Percentiles rank a stretch among this genome's conserved stretches.
These are phyloP conservation scores for Hyles lineata DNA, from an alignment of 2,888 invertebrate species.

Conservation along the genomic window DNA sequence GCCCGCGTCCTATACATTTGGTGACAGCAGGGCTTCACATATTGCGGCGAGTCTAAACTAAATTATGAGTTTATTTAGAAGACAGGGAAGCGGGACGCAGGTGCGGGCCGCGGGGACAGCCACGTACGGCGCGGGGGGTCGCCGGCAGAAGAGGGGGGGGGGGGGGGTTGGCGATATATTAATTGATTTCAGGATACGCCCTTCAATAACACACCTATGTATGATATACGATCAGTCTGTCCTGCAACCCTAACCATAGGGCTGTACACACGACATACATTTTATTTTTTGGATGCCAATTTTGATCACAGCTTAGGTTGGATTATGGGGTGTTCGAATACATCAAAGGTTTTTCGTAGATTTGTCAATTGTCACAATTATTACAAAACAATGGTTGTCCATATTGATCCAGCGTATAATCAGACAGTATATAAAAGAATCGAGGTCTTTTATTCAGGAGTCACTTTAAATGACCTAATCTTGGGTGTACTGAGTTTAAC, in stretches of 20 bases:
- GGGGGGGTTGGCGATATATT: background rate
- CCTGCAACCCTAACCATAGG: background rate
- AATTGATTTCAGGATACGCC: conserved; percentile 23
- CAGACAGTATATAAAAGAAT: no score
- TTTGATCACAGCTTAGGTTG: background rate
- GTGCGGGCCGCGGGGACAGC: conserved; percentile 7
- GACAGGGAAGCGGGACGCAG: background rate
- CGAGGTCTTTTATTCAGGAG: no score
- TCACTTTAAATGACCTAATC: no score
- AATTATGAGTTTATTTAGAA: background rate
- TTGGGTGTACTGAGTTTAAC: no score
- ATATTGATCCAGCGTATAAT: no score
- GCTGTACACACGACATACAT: background rate
- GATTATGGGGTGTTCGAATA: background rate
- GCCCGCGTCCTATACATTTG: no score
- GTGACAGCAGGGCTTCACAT: no score
- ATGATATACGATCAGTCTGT: background rate
- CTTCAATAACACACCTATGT: conserved; percentile 19
- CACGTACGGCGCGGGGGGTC: background rate
- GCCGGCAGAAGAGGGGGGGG: background rate
- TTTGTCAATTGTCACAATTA: no score
- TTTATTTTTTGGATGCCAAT: background rate
- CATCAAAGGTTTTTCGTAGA: no score
- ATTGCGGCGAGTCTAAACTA: background rate
- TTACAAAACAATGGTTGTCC: no score